Base-by-base conservation (phyloP, 2,888 invertebrate species). In the Drosophila subquinaria region DNA sequence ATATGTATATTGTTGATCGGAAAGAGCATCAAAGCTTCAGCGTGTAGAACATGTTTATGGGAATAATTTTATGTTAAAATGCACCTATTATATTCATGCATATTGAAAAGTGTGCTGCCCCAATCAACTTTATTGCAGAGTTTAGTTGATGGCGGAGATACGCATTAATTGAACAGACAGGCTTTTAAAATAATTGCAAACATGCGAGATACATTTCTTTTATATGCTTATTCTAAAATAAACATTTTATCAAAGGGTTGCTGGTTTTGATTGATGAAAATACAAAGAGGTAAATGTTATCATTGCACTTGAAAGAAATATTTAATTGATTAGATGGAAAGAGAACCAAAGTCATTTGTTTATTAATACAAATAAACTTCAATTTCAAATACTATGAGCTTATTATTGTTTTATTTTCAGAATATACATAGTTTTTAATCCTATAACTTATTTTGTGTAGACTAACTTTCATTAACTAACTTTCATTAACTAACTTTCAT, bases 41-140 rank as follows among this genome's bases (percentile, higher is more conserved):
- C 30, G 30, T 8, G 2, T 5, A 3, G 27, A 30, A 8, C 2
- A 8, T 30, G 8, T 30, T 30, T 30, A 30, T 30, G 30, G 8
- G 2, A 81, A 79, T 80, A 89, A 84, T 89, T 89, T 73, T 81
- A 87, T 89, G 88, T 81, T 87, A 57, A 74, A 83, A 79, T 83
- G 82, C 65, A 64, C 76, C 72, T 73, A 76, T 72, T 79, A 79
- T 74, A 38, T 62, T n/a, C 45, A 60, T 72, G 20, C 11, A 65
- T 52, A 50, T 62, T 45, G 43, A 63, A 76, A 66, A 71, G 40
- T 76, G 73, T 66, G 38, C 66, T 23, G 52, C 43, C 35, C 42
- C 71, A 56, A 35, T 69, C 65, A 67, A 69, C 66, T 73, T 75
- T 65, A 72, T 69, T 70, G 71, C 45, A 17, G 50, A 52, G 51